phyloP scores from a whole-genome alignment of 2,797 vertebrate species.

The Tachyglossus aculeatus region DNA sequence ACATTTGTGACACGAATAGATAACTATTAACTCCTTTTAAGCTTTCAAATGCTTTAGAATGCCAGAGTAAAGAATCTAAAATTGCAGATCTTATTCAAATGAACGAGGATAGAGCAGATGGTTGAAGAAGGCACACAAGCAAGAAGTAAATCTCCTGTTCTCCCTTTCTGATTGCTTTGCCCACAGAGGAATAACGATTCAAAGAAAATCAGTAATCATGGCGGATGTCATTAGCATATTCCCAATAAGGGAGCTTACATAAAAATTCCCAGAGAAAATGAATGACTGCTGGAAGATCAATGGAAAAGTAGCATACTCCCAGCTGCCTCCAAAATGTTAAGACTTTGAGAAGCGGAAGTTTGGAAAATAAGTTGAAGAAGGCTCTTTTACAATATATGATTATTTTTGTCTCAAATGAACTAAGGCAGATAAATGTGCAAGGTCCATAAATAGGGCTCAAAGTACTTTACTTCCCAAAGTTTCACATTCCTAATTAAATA shows the following conservation, averaged over 20 bases:
- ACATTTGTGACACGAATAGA: slow-evolving; percentile 67
- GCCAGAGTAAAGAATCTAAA: slow-evolving; percentile 76
- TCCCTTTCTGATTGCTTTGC: slow-evolving; percentile 90
- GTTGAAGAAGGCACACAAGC: slow-evolving; percentile 84
- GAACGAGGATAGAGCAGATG: slow-evolving; percentile 85
- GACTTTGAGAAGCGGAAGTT: slow-evolving; percentile 53
- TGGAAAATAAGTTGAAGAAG: slow-evolving; percentile 43
- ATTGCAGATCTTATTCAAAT: slow-evolving; percentile 86
- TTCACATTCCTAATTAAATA: slow-evolving; percentile 50
- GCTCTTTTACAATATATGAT: slow-evolving; percentile 16
- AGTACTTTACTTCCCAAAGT: slow-evolving; percentile 28
- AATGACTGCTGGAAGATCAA: slow-evolving; percentile 79
- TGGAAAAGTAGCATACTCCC: slow-evolving; percentile 77
- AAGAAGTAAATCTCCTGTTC: slow-evolving; percentile 89
- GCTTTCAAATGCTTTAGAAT: slow-evolving; percentile 70
- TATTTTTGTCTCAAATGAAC: slow-evolving; percentile 34
- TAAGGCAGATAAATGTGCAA: slow-evolving; percentile 24
- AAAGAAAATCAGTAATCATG: slow-evolving; percentile 95
- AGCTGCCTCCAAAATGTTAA: slow-evolving; percentile 54
- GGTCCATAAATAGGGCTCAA: slow-evolving; percentile 26
- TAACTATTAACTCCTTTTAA: slow-evolving; percentile 74
- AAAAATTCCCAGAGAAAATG: slow-evolving; percentile 88
- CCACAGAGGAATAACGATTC: slow-evolving; percentile 92
- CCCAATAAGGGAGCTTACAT: slow-evolving; percentile 88
- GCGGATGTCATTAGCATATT: slow-evolving; percentile 94